These are phyloP conservation scores for Nixonia krombeini DNA, from an alignment of 1,140 invertebrate genomes.

Conservation along the genomic window DNA sequence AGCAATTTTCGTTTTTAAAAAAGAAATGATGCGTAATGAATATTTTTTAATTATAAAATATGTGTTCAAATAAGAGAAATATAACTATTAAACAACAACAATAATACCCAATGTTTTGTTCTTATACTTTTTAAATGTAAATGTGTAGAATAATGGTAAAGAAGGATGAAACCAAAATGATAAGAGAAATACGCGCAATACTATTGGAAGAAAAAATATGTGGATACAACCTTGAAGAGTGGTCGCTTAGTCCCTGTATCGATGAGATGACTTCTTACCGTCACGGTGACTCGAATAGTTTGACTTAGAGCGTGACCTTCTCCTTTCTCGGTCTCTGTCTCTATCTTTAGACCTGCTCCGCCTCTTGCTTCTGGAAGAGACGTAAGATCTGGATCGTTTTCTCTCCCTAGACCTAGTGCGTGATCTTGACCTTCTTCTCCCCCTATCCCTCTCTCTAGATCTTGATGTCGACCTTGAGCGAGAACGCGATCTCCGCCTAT, in stretches of 20 bases:
- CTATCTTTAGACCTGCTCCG: slow-evolving; percentile 54
- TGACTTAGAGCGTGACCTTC: slow-evolving; percentile 58
- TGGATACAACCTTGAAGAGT: slow-evolving; percentile 66
- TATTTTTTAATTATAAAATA: no score
- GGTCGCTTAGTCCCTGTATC: slow-evolving; percentile 66
- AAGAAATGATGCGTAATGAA: no score
- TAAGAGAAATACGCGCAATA: neutral
- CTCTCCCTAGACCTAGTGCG: slow-evolving; percentile 56
- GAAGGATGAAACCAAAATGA: neutral
- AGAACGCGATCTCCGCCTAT: slow-evolving; percentile 37
- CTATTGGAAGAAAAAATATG: slow-evolving; percentile 9
- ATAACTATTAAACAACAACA: no score
- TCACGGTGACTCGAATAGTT: slow-evolving; percentile 64
- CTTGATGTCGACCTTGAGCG: slow-evolving; percentile 22
- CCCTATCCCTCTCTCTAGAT: no score
- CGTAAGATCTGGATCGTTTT: slow-evolving; percentile 57
- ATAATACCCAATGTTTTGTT: no score
- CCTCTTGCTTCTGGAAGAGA: slow-evolving; percentile 53
- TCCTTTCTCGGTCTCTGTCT: no score
- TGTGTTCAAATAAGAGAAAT: no score
- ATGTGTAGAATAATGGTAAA: no score
- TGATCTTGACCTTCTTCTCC: slow-evolving; percentile 41
- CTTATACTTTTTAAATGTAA: no score
- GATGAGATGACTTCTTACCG: slow-evolving; percentile 69
- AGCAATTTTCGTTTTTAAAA: no score